A percentile compares a stretch with the other conserved stretches of the same genome.
Conservation (phyloP, 2,797 vertebrate species). For the Scolopax bukidnonensis region DNA sequence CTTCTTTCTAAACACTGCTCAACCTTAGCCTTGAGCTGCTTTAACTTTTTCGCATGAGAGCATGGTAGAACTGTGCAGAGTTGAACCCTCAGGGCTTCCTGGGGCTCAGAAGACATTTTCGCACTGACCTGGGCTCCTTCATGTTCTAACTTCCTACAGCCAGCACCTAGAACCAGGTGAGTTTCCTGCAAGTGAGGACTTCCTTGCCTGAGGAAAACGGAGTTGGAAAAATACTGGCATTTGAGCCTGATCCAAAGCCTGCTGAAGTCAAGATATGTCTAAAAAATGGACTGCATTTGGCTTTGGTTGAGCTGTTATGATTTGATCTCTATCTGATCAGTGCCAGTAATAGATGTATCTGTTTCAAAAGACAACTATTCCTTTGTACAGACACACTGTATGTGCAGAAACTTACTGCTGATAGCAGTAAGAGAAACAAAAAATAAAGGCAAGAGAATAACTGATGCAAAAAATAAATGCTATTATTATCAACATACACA, state of each 20-base stretch:
- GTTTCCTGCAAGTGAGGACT: not conserved
- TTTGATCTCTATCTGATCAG: not conserved
- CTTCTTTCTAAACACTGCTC: not conserved
- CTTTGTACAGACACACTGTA: not conserved
- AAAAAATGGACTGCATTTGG: not conserved
- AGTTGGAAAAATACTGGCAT: not conserved
- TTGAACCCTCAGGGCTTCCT: not conserved
- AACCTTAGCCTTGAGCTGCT: not conserved
- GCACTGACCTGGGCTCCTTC: not conserved
- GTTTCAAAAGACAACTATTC: not conserved
- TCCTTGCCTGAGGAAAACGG: not conserved
- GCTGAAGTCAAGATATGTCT: not conserved
- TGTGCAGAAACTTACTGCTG: not conserved
- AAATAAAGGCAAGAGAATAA: not conserved
- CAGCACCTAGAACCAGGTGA: not conserved
- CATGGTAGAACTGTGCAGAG: not conserved
- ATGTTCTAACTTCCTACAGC: not conserved
- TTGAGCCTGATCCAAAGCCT: not conserved
- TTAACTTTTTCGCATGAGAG: not conserved
- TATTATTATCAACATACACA: not conserved
- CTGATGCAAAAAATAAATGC: rapidly evolving
- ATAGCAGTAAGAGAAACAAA: not conserved
- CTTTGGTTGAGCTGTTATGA: not conserved
- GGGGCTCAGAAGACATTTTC: not conserved
- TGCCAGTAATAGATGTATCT: not conserved